Evolutionary conservation across 2,888 invertebrate genomes (phyloP), one percentile per base, ranked within the genome.

Genomic region (Parnassius smintheus): DNA sequence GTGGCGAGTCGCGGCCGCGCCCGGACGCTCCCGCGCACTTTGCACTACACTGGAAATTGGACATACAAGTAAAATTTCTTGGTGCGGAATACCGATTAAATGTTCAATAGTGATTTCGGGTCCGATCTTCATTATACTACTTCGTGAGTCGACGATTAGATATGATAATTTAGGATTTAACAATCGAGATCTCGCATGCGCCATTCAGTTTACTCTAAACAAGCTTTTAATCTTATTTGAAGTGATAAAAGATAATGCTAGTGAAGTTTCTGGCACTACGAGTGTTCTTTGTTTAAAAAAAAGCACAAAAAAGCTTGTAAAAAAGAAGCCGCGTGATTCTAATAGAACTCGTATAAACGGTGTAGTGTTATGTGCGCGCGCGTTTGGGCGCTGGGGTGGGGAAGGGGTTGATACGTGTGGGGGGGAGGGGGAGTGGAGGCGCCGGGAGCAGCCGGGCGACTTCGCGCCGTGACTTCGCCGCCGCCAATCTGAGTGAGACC

Each of bases 371-470:
- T 56, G 61, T 60, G 61, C 4, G 66, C 60, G 25, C 61, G 53
- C 54, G 63, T 48, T 51, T 54, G 62, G 66, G 46, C 56, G 50
- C 49, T 61, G 57, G 54, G 48, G 18, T n/a, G 59, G 54, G 46
- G 54, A 52, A 44, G 44, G 45, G 52, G 54, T 51, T 56, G 57
- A 59, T 50, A 62, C 48, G 60, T 62, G 53, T 13, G 22, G 49
- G 44, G 59, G 49, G 60, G 53, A 42, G 52, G 61, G 48, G 53
- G 53, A 45, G 51, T 22, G 35, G 51, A 41, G 49, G 61, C 51
- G 58, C 41, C 49, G 59, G 60, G 56, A 64, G 55, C 35, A 49
- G 64, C 65, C 63, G 22, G 58, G 59, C 18, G 12, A 54, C 62
- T 18, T 45, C 46, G 52, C 49, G 42, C 41, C 63, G 25, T 25